Conservation (phyloP, 1,140 invertebrate species). For the Lepidotrigona ventralis region DNA sequence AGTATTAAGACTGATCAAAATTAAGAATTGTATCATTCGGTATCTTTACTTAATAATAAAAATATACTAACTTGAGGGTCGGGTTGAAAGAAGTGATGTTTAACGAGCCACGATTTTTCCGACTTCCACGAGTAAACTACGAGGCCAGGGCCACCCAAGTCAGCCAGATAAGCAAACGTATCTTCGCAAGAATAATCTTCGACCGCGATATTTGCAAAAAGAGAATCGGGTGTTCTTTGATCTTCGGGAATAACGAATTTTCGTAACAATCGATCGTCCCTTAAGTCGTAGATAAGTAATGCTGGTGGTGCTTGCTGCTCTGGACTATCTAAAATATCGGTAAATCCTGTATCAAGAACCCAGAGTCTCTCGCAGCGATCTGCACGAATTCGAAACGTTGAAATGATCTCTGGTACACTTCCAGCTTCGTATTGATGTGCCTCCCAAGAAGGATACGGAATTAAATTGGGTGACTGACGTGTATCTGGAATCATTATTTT, state of each 20-base stretch:
- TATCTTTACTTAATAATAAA: neutral
- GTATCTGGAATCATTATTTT: constrained; percentile 81
- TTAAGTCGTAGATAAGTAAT: constrained; percentile 87
- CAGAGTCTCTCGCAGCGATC: constrained; percentile 88
- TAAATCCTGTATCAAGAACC: constrained; percentile 87
- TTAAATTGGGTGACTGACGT: constrained; percentile 84
- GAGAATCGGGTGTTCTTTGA: constrained; percentile 85
- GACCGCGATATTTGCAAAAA: constrained; percentile 88
- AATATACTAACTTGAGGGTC: constrained; percentile 80
- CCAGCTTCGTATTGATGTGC: constrained; percentile 81
- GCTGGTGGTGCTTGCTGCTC: constrained; percentile 81
- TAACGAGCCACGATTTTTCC: constrained; percentile 85
- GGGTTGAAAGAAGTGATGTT: constrained; percentile 86
- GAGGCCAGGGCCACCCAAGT: constrained; percentile 84
- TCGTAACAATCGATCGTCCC: constrained; percentile 84
- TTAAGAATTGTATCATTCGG: neutral
- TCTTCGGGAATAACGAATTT: constrained; percentile 83
- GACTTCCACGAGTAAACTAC: constrained; percentile 86
- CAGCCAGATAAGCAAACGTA: constrained; percentile 84
- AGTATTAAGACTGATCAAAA: neutral
- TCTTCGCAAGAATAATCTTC: constrained; percentile 86
- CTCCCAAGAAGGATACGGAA: constrained; percentile 88
- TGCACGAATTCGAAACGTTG: constrained; percentile 86
- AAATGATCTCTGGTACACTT: constrained; percentile 84
- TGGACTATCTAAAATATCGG: constrained; percentile 82